A percentile compares a stretch with the other conserved stretches of the same genome.
Evolutionary conservation across 2,888 invertebrate species (phyloP).

Genomic region (Drosophila borborema): DNA sequence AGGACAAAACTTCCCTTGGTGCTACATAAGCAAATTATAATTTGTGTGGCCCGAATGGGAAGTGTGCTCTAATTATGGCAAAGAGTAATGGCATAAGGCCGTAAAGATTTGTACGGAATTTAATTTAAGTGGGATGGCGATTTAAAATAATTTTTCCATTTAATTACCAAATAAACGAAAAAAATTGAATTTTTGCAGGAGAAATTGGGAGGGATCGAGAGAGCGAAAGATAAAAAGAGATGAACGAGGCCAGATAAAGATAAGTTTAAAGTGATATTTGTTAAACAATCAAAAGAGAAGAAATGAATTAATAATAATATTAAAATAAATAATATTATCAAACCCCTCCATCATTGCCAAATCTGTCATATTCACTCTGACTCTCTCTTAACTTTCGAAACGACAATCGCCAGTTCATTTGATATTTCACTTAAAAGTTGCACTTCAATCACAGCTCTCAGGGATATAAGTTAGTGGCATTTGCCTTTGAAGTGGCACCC

Average conservation of each 20-base stretch:
- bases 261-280: not conserved
- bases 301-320: not conserved
- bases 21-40: slow-evolving; percentile 2
- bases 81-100: not conserved
- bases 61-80: not conserved
- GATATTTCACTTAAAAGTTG: slow-evolving; percentile 37
- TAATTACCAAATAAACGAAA: not conserved
- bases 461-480: slow-evolving; percentile 29
- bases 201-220: no score
- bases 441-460: slow-evolving; percentile 16
- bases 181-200: no score
- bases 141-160: not conserved
- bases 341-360: not conserved
- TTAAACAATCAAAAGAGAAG: not conserved
- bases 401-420: slow-evolving; percentile 25
- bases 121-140: not conserved
- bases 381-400: not conserved
- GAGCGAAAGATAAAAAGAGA: no score
- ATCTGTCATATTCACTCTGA: not conserved
- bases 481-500: slow-evolving; percentile 36
- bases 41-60: not conserved
- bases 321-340: not conserved
- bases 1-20: not conserved
- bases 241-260: no score
- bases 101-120: not conserved